phyloP scores from a whole-genome alignment of 2,888 invertebrate genomes.

The Deilephila elpenor region DNA sequence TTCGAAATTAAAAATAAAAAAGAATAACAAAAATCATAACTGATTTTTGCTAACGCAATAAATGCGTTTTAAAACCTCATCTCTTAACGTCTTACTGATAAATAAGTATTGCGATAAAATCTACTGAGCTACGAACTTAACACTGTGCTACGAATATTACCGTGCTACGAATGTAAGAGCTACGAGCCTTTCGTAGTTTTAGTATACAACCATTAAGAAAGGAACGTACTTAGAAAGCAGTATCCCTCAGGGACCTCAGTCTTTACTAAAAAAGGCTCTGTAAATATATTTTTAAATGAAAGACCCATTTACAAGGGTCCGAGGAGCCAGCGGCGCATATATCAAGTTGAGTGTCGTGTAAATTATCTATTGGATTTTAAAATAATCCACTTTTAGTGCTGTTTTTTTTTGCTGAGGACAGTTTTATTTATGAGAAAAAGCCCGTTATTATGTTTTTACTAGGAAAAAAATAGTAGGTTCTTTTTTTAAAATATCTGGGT shows the following conservation, averaged over 20 bases:
- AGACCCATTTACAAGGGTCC: not conserved
- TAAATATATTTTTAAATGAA: constrained; percentile 23
- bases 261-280: not conserved
- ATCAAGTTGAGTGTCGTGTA: constrained; percentile 42
- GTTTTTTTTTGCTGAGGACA: constrained; percentile 30
- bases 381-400: constrained; percentile 38
- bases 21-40: too few species aligned
- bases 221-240: not conserved
- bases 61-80: too few species aligned
- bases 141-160: not conserved
- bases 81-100: too few species aligned
- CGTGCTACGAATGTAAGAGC: not conserved
- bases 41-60: too few species aligned
- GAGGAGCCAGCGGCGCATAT: constrained; percentile 33
- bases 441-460: too few species aligned
- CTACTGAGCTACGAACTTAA: not conserved
- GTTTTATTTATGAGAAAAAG: constrained; percentile 11
- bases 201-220: not conserved
- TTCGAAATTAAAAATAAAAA: too few species aligned
- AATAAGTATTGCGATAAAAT: not conserved
- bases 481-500: too few species aligned
- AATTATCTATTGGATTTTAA: constrained; percentile 43
- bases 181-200: not conserved
- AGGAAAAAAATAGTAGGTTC: too few species aligned
- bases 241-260: not conserved